Conservation (phyloP, 2,888 invertebrate genomes). For the Thalpophila matura region DNA sequence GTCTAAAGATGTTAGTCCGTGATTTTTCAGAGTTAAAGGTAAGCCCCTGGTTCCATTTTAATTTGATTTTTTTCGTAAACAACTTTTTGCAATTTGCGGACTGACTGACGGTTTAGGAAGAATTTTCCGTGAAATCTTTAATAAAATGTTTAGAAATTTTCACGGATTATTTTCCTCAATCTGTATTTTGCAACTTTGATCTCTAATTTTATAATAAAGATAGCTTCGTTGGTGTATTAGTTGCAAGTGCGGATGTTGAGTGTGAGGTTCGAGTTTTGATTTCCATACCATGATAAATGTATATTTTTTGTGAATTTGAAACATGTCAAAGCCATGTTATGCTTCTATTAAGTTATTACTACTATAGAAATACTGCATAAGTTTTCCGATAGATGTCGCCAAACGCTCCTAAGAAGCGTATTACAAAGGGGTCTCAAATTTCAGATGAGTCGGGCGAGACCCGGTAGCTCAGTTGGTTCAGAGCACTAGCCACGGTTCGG, state of each 20-base stretch:
- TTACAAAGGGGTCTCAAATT: no score
- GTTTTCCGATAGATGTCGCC: no score
- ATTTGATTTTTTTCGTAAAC: conserved; percentile 42
- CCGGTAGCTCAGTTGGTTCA: no score
- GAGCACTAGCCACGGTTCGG: no score
- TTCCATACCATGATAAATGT: no score
- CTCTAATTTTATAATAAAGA: neutral
- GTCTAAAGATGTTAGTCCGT: conserved; percentile 38
- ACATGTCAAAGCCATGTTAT: no score
- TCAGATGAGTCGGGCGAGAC: no score
- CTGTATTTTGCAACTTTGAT: neutral
- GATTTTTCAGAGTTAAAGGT: conserved; percentile 51
- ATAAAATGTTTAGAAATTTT: conserved; percentile 17
- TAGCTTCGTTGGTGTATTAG: neutral
- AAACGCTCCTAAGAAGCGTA: no score
- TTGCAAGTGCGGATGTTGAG: neutral
- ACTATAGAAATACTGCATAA: no score
- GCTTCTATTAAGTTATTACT: no score
- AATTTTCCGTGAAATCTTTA: conserved; percentile 6
- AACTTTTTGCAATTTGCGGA: conserved; percentile 24
- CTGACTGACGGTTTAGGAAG: conserved; percentile 1
- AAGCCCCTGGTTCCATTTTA: conserved; percentile 40
- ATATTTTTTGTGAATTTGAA: no score
- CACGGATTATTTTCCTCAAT: neutral
- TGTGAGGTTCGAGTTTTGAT: no score